Base-by-base conservation (phyloP, 2,888 invertebrate species). In the Dasypolia templi region DNA sequence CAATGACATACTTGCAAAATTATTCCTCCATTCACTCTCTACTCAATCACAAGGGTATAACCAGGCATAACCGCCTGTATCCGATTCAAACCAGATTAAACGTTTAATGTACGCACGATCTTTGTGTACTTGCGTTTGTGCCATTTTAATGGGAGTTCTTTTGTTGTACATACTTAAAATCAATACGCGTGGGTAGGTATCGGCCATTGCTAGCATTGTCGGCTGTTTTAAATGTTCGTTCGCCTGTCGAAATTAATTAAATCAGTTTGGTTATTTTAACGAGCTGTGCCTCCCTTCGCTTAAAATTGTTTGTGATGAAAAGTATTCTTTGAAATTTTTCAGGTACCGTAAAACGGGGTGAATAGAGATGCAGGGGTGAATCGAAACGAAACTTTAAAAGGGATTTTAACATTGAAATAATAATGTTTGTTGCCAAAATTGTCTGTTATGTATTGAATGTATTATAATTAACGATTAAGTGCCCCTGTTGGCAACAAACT, bases 101-200 rank as follows among this genome's bases (percentile, higher is more conserved):
- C 81, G 77, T 86, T 81, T 83, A 81, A 86, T 86, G 85, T 80
- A 84, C 88, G 81, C 81, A 82, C 76, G 56, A 79, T 80, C 83
- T 82, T 71, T 74, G 55, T 84, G 77, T 73, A 72, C 67, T 82
- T 69, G 62, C 61, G 70, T 73, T 87, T 72, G 68, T 74, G 32
- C 72, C 26, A 61, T 77, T 85, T 79, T 79, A 87, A 85, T 87
- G 73, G 70, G 39, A 72, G 39, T 63, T 66, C 73, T 73, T 35
- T 72, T 62, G 49, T 72, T 66, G 64, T 14, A 53, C n/a, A 49
- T 44, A 17, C 32, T 39, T 22, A 26, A 39, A 29, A 68, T 67
- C 63, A 46, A 29, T 72, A 39, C 26, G 46, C n/a, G 79, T 79
- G 71, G 61, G 79, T 83, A 63, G 62, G 39, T 44, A 44, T 19